Evolutionary conservation across 2,797 vertebrate genomes (phyloP), one percentile per base, ranked within the genome.

Genomic region (Calcarius lapponicus): DNA sequence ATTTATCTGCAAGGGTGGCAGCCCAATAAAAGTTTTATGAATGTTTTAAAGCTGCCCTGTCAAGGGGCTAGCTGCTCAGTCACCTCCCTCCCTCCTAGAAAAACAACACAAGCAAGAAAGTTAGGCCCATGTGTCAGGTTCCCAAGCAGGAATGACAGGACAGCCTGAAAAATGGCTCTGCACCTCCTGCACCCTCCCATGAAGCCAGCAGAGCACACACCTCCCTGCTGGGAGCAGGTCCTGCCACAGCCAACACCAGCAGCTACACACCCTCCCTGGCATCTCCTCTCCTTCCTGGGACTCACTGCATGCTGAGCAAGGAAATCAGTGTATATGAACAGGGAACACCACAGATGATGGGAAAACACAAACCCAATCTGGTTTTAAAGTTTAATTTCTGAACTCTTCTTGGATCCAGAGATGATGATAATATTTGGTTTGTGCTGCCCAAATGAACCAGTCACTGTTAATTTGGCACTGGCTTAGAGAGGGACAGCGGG

Each of bases 1-100:
- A 97, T 98, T 97, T 97, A 97, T 97, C 97, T 97, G 91, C 93
- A 98, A 97, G 97, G 97, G 97, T 98, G 97, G 98, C 93, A 97
- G 97, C 71, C 96, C 96, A 95, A 96, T 98, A 97, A 98, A 98
- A 97, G 72, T 97, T 98, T 98, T 97, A 98, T 95, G 95, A 95
- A 97, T 91, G 96, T 96, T 98, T 98, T 97, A 97, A 88, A 96
- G 93, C 75, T 95, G 95, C 95, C 96, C 96, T 88, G 90, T 97
- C 96, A 96, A 96, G 96, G 92, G 96, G 91, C 94, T 97, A 94
- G 96, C 93, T 53, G 29, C 90, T 91, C 95, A 90, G 89, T 97
- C 96, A 97, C 96, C 97, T 97, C 95, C 96, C 89, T 92, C 66
- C 80, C 50, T 94, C 85, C 78, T 64, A 73, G 79, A 92, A 65